A percentile compares a stretch with the other conserved stretches of the same genome.
Evolutionary conservation across 2,888 invertebrate genomes (phyloP).

Genomic region (Pecten maximus): DNA sequence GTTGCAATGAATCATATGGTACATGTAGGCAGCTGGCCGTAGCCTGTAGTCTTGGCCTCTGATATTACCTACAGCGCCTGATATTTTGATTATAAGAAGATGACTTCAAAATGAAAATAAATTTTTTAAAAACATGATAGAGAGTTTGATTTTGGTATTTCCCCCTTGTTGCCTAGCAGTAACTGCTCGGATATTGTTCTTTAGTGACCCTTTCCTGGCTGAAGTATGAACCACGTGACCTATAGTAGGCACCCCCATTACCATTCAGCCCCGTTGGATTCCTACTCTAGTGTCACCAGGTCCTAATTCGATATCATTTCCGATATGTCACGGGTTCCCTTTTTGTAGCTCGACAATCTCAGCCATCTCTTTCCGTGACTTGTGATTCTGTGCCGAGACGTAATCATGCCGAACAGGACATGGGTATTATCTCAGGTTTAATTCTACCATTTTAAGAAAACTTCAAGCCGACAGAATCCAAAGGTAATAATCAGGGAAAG

Average conservation of each 20-base stretch:
- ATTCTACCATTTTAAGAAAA: neutral
- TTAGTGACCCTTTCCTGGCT: no score
- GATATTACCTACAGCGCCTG: neutral
- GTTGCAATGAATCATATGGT: neutral
- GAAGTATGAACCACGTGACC: no score
- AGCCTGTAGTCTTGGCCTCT: neutral
- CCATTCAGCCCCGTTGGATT: neutral
- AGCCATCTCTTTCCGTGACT: neutral
- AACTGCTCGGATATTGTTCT: no score
- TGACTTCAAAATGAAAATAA: no score
- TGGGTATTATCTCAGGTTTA: neutral
- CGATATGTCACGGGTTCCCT: neutral
- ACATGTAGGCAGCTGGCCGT: neutral
- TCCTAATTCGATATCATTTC: neutral
- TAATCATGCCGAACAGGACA: neutral
- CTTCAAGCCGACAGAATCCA: neutral
- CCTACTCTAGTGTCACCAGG: neutral
- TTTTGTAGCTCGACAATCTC: neutral
- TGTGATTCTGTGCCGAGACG: neutral
- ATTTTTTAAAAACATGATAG: no score
- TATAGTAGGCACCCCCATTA: neutral
- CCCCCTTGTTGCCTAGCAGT: no score
- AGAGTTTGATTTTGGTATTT: no score
- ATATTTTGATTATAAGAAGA: neutral
- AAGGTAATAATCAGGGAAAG: neutral